phyloP scores from a whole-genome alignment of 2,797 vertebrate genomes.

The Anguilla anguilla region DNA sequence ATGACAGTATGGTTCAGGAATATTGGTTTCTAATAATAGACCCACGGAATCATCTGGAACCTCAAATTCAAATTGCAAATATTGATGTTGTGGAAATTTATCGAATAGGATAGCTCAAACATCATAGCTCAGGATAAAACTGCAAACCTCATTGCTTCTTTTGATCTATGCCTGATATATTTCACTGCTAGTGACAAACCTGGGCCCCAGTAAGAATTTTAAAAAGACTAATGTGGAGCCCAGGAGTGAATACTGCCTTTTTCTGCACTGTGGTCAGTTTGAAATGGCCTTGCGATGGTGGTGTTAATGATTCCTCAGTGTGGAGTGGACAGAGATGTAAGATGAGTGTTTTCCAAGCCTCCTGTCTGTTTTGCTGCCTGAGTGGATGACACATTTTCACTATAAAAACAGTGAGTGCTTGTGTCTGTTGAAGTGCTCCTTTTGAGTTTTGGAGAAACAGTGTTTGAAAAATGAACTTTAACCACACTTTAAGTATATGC shows the following conservation, averaged over 20 bases:
- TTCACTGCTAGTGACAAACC: constrained; percentile 24
- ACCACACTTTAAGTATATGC: not conserved
- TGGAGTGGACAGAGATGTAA: not conserved
- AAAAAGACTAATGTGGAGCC: not conserved
- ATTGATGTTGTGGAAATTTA: constrained; percentile 23
- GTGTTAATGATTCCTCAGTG: not conserved
- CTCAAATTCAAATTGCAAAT: constrained; percentile 13
- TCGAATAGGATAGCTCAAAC: constrained; percentile 19
- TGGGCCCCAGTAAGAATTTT: not conserved
- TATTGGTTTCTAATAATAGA: not conserved
- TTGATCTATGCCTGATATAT: constrained; percentile 22
- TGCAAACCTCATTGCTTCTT: not conserved
- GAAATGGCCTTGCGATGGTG: not conserved
- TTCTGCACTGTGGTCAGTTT: not conserved
- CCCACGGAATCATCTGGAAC: not conserved
- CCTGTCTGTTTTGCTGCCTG: not conserved
- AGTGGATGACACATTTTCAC: not conserved
- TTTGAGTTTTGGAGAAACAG: not conserved
- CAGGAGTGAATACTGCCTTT: not conserved
- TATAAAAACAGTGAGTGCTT: not conserved
- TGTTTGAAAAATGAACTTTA: not conserved
- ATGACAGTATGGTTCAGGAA: not conserved
- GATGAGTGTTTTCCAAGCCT: not conserved
- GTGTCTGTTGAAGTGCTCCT: not conserved
- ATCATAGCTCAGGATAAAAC: constrained; percentile 8